A percentile compares a stretch with the other conserved stretches of the same genome.
Conservation (phyloP, 2,888 invertebrate species). For the Perizoma affinitatum region DNA sequence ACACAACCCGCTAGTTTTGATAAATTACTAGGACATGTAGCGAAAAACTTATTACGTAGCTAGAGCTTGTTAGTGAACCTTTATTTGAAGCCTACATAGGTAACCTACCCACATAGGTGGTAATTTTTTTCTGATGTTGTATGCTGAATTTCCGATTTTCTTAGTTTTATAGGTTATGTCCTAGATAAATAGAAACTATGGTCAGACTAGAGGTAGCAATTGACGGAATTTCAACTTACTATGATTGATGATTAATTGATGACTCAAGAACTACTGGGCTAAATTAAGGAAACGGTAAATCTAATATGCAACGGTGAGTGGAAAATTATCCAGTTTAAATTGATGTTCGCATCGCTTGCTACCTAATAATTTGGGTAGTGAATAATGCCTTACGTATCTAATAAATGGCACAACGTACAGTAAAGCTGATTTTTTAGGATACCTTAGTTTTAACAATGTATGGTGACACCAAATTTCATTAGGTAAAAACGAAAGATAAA, state of each 20-base stretch:
- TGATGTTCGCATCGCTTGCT: constrained; percentile 3
- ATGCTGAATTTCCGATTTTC: background rate
- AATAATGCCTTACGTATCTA: too few relatives aligned
- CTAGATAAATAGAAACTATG: too few relatives aligned
- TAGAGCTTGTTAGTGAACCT: background rate
- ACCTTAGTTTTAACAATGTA: too few relatives aligned
- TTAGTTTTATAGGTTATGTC: too few relatives aligned
- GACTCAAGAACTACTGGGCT: constrained; percentile 52
- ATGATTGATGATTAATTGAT: constrained; percentile 52
- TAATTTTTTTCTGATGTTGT: too few relatives aligned
- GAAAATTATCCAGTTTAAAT: constrained; percentile 42
- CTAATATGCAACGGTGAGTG: constrained; percentile 36
- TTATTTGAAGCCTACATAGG: background rate
- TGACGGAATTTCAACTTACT: constrained; percentile 13
- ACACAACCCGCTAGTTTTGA: background rate
- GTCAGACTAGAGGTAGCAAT: background rate
- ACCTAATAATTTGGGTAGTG: constrained; percentile 4
- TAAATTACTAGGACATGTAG: background rate
- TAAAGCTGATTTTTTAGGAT: too few relatives aligned
- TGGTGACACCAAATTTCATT: background rate
- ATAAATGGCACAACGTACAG: too few relatives aligned
- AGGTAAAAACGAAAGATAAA: background rate
- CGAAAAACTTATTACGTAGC: background rate
- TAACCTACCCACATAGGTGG: too few relatives aligned
- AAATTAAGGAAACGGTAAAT: constrained; percentile 55